These are phyloP conservation scores for Cylindroiulus punctatus DNA, from an alignment of 2,888 invertebrate genomes.

Conservation along the genomic window DNA sequence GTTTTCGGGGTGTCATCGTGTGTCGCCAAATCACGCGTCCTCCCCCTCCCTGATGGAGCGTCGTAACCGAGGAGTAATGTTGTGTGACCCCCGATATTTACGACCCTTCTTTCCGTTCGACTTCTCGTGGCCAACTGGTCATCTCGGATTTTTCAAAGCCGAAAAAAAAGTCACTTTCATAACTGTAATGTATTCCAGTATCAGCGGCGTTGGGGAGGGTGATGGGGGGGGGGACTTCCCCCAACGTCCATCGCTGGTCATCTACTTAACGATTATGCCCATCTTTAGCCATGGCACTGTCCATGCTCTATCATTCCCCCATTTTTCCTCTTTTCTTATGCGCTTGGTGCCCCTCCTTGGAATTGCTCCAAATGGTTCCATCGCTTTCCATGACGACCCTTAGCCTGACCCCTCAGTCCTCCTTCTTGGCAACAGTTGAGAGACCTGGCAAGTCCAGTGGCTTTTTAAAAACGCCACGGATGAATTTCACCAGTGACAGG, in stretches of 20 bases:
- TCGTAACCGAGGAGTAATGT: slow-evolving; percentile 38
- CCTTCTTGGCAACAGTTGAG: slow-evolving; percentile 1
- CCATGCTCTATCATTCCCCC: slow-evolving; percentile 38
- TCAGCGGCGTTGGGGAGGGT: not conserved
- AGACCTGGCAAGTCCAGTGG: not conserved
- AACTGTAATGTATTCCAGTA: slow-evolving; percentile 27
- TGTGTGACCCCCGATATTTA: slow-evolving; percentile 31
- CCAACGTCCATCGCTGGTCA: not conserved
- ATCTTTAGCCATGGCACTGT: slow-evolving; percentile 38
- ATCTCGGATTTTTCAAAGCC: slow-evolving; percentile 27
- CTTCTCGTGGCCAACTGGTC: not conserved
- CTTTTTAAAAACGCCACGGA: not conserved
- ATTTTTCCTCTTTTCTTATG: slow-evolving; percentile 37
- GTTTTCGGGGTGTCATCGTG: slow-evolving; percentile 37
- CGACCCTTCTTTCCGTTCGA: slow-evolving; percentile 29
- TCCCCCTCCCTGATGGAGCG: slow-evolving; percentile 26
- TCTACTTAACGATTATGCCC: slow-evolving; percentile 34
- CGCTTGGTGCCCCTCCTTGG: slow-evolving; percentile 13
- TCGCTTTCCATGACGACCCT: slow-evolving; percentile 24
- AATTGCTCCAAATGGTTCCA: slow-evolving; percentile 42
- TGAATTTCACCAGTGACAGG: no score
- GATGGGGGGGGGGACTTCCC: not conserved
- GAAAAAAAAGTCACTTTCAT: slow-evolving; percentile 1
- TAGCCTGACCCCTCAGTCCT: not conserved
- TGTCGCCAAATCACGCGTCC: slow-evolving; percentile 34